These are phyloP conservation scores for Odontomyia ornata DNA, from an alignment of 2,888 invertebrate genomes.

Conservation along the genomic window DNA sequence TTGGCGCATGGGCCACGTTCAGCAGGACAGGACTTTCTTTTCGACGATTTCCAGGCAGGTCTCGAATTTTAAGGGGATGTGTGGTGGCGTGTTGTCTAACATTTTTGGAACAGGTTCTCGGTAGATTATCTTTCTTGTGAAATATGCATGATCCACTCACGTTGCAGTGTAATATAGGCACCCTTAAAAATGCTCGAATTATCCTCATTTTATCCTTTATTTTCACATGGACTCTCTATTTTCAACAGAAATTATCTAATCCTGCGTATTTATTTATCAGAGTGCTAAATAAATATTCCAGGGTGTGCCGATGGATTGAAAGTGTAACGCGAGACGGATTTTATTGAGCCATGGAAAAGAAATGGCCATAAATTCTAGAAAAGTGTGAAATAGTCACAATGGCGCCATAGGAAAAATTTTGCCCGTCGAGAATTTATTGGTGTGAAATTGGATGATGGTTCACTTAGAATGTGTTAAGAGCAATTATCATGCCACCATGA, in stretches of 20 bases:
- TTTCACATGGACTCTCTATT: slow-evolving; percentile 30
- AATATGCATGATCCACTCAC: no score
- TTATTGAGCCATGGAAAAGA: slow-evolving; percentile 41
- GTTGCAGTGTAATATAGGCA: neutral
- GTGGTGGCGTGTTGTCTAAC: no score
- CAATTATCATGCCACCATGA: slow-evolving; percentile 41
- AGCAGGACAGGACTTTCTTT: slow-evolving; percentile 8
- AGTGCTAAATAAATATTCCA: slow-evolving; percentile 33
- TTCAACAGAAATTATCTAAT: slow-evolving; percentile 18
- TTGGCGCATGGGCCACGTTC: slow-evolving; percentile 41
- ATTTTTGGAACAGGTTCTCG: no score
- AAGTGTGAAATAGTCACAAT: slow-evolving; percentile 35
- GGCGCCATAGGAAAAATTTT: slow-evolving; percentile 28
- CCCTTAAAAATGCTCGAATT: slow-evolving; percentile 7
- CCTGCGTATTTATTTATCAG: neutral
- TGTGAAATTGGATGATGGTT: slow-evolving; percentile 31
- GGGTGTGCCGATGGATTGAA: slow-evolving; percentile 45
- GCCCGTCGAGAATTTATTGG: slow-evolving; percentile 25
- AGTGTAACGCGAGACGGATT: slow-evolving; percentile 46
- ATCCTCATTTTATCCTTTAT: neutral
- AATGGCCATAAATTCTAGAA: slow-evolving; percentile 34
- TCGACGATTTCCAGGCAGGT: neutral
- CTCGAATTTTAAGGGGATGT: neutral
- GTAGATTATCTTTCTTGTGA: neutral
- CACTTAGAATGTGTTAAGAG: slow-evolving; percentile 25